Conservation (phyloP, 1,140 invertebrate genomes). For the Drosophila melanica region DNA sequence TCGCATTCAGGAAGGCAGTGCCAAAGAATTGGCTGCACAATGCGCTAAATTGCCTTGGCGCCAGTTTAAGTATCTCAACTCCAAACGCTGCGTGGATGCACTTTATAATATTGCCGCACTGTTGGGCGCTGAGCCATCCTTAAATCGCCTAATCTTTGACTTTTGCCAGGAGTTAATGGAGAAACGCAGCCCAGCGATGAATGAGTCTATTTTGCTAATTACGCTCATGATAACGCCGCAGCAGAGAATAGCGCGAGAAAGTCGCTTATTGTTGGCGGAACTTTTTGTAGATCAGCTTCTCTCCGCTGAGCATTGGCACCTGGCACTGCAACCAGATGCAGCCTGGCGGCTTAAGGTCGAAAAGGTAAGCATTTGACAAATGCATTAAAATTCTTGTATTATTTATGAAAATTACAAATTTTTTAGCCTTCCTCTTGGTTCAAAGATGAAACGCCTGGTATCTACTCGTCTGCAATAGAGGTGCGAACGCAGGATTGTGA, state of each 20-base stretch:
- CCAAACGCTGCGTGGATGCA: slow-evolving; percentile 41
- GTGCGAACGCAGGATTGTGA: slow-evolving; percentile 75
- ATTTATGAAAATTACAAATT: background rate
- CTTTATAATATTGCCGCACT: slow-evolving; percentile 63
- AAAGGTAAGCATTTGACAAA: slow-evolving; percentile 39
- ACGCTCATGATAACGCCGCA: slow-evolving; percentile 53
- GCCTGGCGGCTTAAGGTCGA: slow-evolving; percentile 61
- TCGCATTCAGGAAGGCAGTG: slow-evolving; percentile 29
- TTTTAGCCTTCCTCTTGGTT: slow-evolving; percentile 70
- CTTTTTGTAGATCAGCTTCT: slow-evolving; percentile 61
- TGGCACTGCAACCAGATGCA: slow-evolving; percentile 67
- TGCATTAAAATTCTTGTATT: background rate
- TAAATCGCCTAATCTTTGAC: slow-evolving; percentile 64
- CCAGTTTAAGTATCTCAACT: slow-evolving; percentile 69
- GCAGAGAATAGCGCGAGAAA: slow-evolving; percentile 22
- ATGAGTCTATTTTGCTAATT: slow-evolving; percentile 67
- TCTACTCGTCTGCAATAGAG: slow-evolving; percentile 79
- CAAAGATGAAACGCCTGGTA: slow-evolving; percentile 72
- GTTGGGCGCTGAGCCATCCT: slow-evolving; percentile 43
- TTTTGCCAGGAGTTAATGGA: slow-evolving; percentile 62
- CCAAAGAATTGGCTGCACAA: slow-evolving; percentile 41
- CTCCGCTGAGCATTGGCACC: slow-evolving; percentile 72
- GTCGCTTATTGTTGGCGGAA: slow-evolving; percentile 44
- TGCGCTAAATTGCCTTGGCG: slow-evolving; percentile 67
- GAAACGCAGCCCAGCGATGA: slow-evolving; percentile 58